phyloP scores from a whole-genome alignment of 2,797 vertebrate genomes.

The Glyptemys insculpta region DNA sequence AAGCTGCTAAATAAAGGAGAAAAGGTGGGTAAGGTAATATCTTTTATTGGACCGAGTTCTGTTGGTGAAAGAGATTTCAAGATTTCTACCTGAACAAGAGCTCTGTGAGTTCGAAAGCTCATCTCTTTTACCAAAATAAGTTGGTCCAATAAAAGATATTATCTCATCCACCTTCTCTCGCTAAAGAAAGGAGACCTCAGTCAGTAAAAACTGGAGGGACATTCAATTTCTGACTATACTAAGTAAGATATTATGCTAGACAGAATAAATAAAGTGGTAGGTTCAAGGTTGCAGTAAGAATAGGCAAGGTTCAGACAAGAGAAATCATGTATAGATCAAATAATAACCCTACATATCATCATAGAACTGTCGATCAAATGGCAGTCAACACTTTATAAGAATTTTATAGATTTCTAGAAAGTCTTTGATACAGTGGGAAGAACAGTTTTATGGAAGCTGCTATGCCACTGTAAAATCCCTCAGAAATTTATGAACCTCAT shows the following conservation, averaged over 20 bases:
- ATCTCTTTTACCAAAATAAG: background rate
- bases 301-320: background rate
- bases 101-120: background rate
- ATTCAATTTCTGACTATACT: background rate
- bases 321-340: background rate
- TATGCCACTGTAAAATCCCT: background rate
- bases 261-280: background rate
- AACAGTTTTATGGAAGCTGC: background rate
- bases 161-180: background rate
- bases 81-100: background rate
- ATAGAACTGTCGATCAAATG: background rate
- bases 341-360: background rate
- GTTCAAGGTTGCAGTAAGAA: background rate
- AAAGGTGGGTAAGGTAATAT: background rate
- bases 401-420: background rate
- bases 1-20: background rate
- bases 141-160: background rate
- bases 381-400: background rate
- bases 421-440: background rate
- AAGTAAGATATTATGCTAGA: background rate
- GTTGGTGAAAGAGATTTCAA: background rate
- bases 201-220: background rate
- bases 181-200: background rate
- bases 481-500: background rate
- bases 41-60: background rate